Evolutionary conservation across 2,113 vertebrate genomes (phyloP).

Genomic region (Hymenochirus boettgeri): DNA sequence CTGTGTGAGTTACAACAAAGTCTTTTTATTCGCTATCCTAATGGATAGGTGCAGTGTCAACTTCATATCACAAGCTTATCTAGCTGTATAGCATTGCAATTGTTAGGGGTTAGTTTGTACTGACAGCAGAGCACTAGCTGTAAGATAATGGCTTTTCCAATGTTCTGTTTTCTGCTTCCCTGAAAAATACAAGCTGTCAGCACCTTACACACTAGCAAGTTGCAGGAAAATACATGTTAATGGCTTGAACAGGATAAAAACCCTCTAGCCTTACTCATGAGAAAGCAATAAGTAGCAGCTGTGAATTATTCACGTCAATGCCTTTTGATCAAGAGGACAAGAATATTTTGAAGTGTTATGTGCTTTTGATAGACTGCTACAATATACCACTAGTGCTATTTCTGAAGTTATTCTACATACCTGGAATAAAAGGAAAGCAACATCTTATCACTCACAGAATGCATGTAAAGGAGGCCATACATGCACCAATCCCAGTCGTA

Average conservation of each 20-base stretch:
- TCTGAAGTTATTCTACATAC: background rate
- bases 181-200: slow-evolving; percentile 39
- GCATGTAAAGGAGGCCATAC: too few species aligned
- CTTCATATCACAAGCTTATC: slow-evolving; percentile 26
- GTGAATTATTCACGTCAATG: slow-evolving; percentile 26
- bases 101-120: slow-evolving; percentile 26
- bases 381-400: slow-evolving; percentile 10
- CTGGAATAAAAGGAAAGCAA: background rate
- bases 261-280: slow-evolving; percentile 4
- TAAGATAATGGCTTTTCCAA: slow-evolving; percentile 41
- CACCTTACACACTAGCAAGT: slow-evolving; percentile 22
- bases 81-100: slow-evolving; percentile 12
- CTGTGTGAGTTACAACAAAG: background rate
- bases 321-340: background rate
- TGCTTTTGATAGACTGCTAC: slow-evolving; percentile 2
- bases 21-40: slow-evolving; percentile 10
- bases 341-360: background rate
- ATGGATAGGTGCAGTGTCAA: slow-evolving; percentile 22
- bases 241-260: slow-evolving; percentile 18
- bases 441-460: too few species aligned
- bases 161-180: slow-evolving; percentile 22
- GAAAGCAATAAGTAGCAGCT: slow-evolving; percentile 1
- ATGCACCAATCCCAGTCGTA: too few species aligned
- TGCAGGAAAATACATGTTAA: slow-evolving; percentile 34
- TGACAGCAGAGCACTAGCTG: slow-evolving; percentile 26